Base-by-base conservation (phyloP, 64 coral and sea anemone species). In the Montipora foliosa region DNA sequence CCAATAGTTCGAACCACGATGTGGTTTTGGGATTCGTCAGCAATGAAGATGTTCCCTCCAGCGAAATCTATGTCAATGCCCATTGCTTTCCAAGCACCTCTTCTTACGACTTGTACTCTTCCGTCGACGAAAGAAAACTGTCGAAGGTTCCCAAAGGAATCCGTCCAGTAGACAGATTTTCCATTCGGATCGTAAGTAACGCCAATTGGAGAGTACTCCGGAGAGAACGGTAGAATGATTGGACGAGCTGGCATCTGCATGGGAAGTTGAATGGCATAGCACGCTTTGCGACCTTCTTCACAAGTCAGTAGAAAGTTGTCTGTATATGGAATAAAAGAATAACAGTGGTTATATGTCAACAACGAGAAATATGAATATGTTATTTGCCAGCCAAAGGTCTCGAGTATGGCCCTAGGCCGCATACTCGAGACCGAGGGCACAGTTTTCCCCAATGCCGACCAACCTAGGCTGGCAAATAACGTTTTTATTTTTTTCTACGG, bases 21-120 rank as follows among this genome's bases (percentile, higher is more conserved):
- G 20, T 50, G 52, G 11, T 29, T 17, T 10, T 7, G 5, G 11
- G n/a, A 24, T 64, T 19, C 8, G 53, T 71, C 82, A 69, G 66
- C 44, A 52, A 82, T 77, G 57, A 84, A 92, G 44, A 92, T 50
- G 62, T 85, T 92, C 70, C 90, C 74, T 61, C 90, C 90, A 77
- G 75, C 60, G 58, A 9, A 13, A 13, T 92, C 90, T 50, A 92
- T 64, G 5, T 25, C 80, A 15, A 77, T 73, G 52, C 71, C 80
- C 58, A 58, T 55, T 67, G 73, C 70, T 16, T 11, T 20, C 19
- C 17, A 15, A 5, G 4, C 0, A 2, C 73, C 62, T 49, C 45
- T 50, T 9, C 77, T 20, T 12, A 86, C 50, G 10, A 11, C 14
- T 68, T 92, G 50, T 12, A 64, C 13, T 29, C 71, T 66, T 2